Evolutionary conservation across 2,888 invertebrate genomes (phyloP), one percentile per base, ranked within the genome.

Genomic region (Rhodophaea formosa): DNA sequence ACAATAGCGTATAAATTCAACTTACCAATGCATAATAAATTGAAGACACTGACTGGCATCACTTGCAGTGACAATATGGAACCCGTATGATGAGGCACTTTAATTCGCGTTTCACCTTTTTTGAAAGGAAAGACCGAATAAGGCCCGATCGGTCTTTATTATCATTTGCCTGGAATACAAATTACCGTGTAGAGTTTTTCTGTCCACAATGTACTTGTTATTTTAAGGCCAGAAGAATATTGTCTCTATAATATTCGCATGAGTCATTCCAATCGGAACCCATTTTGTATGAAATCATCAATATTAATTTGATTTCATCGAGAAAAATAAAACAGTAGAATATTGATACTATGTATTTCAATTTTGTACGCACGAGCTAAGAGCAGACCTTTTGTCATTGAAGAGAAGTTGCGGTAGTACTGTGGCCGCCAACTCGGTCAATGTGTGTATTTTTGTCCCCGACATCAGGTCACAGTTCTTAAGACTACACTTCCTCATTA

Each of bases 341-440:
- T n/a, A n/a, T n/a, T 23, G 23, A 23, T 23, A 23, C 23, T 23
- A 23, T 23, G 23, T 23, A 23, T 23, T 3, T 23, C 23, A 23
- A 23, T 3, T 23, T 3, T 5, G 2, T 23, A n/a, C n/a, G n/a
- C 5, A 23, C 23, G 23, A 23, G 2, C 23, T 23, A 3, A 23
- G 23, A 23, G 23, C 5, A 23, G 23, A 23, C 23, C 23, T 62
- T 61, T 62, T 66, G 60, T 56, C 43, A 44, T 62, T 49, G 53
- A 45, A 56, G 53, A 61, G 30, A 64, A 63, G 64, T 64, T 74
- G 78, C 79, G 79, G 77, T 69, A 80, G 75, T 68, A 62, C 59
- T 64, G 66, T 62, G 66, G 66, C 63, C 65, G 88, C 86, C 83
- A 88, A 88, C 77, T 87, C 84, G 85, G 86, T 82, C 86, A 77